Evolutionary conservation across 2,797 vertebrate species (phyloP).

Genomic region (Melanotaenia maccullochi): DNA sequence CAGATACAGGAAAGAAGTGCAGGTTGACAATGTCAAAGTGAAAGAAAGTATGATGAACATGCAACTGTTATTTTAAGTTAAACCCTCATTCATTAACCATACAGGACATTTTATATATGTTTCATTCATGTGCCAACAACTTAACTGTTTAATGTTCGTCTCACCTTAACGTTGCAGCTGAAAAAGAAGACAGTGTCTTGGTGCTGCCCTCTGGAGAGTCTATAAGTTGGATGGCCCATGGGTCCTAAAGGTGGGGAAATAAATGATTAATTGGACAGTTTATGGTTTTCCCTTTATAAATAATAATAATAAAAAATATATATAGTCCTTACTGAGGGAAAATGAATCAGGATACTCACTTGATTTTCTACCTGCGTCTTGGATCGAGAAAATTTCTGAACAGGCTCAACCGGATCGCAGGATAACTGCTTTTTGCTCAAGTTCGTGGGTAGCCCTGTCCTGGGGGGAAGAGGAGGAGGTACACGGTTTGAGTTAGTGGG

Average conservation of each 20-base stretch:
- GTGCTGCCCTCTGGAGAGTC: constrained; percentile 77
- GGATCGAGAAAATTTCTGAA: constrained; percentile 57
- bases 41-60: neutral
- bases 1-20: neutral
- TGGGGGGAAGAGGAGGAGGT: constrained; percentile 72
- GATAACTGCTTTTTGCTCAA: constrained; percentile 24
- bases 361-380: constrained; percentile 37
- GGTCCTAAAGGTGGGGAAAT: constrained; percentile 54
- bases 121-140: neutral
- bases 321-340: constrained; percentile 13
- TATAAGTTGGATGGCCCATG: constrained; percentile 63
- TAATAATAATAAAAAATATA: neutral
- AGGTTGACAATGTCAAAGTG: neutral
- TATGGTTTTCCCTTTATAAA: neutral
- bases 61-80: neutral
- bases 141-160: neutral
- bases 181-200: constrained; percentile 62
- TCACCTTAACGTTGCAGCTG: constrained; percentile 64
- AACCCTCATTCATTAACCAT: neutral
- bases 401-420: neutral
- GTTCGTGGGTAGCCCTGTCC: neutral
- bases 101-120: neutral
- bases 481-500: neutral
- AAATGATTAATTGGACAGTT: neutral
- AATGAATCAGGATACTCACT: constrained; percentile 58